Conservation (phyloP, 2,797 vertebrate genomes). For the Eospalax fontanierii region DNA sequence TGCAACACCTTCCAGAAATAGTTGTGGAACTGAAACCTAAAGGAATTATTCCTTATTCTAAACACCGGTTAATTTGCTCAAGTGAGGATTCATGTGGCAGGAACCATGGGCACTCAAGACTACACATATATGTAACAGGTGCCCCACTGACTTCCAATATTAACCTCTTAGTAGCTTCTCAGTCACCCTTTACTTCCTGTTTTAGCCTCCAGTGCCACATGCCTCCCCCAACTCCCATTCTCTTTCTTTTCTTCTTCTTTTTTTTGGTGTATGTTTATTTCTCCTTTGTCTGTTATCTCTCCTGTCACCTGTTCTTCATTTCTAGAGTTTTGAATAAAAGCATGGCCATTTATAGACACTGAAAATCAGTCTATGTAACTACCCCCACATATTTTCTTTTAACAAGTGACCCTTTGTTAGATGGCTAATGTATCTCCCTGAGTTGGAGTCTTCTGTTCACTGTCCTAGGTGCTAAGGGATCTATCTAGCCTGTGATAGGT, state of each 20-base stretch:
- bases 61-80: background rate
- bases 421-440: background rate
- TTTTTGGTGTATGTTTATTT: too few relatives aligned
- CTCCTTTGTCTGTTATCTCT: background rate
- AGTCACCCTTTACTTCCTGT: background rate
- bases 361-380: background rate
- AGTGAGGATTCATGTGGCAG: accelerated
- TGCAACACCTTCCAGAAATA: background rate
- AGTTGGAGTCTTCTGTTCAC: background rate
- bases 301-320: background rate
- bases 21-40: background rate
- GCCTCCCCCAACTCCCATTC: background rate
- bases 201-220: too few relatives aligned
- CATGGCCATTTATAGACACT: background rate
- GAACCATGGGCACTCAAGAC: background rate
- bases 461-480: background rate
- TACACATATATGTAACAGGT: accelerated
- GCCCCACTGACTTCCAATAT: accelerated
- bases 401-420: background rate
- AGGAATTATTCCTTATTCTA: background rate
- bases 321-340: background rate
- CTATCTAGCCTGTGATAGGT: background rate
- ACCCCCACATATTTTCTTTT: background rate
- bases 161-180: accelerated
- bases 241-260: background rate